Conservation (phyloP, 2,888 invertebrate genomes). For the Troides aeacus region DNA sequence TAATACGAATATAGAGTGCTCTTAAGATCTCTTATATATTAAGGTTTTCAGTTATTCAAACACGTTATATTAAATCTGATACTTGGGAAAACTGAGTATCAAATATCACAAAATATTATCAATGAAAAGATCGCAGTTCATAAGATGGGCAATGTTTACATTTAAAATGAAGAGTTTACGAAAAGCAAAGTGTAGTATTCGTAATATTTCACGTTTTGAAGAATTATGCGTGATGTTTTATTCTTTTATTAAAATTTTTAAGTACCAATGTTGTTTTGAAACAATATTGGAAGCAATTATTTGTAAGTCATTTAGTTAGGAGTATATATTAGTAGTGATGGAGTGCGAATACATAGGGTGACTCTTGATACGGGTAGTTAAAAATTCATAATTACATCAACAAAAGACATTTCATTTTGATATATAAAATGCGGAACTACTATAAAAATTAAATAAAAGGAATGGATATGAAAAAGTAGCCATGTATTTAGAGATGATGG, state of each 20-base stretch:
- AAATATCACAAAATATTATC: conserved; percentile 22
- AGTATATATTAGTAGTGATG: too few relatives aligned
- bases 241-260: neutral
- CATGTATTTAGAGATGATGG: too few relatives aligned
- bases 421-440: too few relatives aligned
- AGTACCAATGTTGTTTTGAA: too few relatives aligned
- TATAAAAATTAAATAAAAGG: too few relatives aligned
- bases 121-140: conserved; percentile 1
- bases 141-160: conserved; percentile 17
- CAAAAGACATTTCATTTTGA: too few relatives aligned
- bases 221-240: neutral
- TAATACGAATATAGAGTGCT: neutral
- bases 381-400: too few relatives aligned
- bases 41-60: conserved; percentile 12
- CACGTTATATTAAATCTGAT: conserved; percentile 3
- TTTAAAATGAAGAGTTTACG: conserved; percentile 1
- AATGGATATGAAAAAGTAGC: too few relatives aligned
- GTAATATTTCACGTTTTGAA: neutral
- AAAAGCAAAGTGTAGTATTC: neutral
- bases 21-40: conserved; percentile 2
- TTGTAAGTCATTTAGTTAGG: too few relatives aligned
- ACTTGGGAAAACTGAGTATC: conserved; percentile 16
- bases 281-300: too few relatives aligned
- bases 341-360: too few relatives aligned
- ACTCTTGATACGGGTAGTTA: too few relatives aligned